phyloP scores from a whole-genome alignment of 1,140 invertebrate genomes.

The Lasioglossum albipes region DNA sequence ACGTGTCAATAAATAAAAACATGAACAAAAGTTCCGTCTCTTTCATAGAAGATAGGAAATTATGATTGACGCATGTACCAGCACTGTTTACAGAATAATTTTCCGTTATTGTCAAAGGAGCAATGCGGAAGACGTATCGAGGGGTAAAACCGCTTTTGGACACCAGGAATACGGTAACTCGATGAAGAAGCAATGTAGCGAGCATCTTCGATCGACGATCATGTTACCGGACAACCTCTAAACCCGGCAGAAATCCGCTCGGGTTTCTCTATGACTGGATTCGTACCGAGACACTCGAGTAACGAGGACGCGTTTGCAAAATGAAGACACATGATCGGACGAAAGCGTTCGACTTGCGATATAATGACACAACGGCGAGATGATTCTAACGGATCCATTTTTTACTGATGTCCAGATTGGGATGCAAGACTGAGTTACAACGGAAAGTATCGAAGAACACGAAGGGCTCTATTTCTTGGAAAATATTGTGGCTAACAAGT shows the following conservation, averaged over 20 bases:
- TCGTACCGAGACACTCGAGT: conserved; percentile 24
- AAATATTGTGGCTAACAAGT: no score
- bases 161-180: conserved; percentile 18
- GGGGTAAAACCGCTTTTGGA: conserved; percentile 26
- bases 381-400: neutral
- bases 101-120: neutral
- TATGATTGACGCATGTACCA: neutral
- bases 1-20: no score
- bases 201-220: conserved; percentile 42
- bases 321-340: conserved; percentile 27
- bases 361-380: conserved; percentile 37
- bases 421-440: no score
- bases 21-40: no score
- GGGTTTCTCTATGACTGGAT: conserved; percentile 50
- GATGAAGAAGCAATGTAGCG: conserved; percentile 26
- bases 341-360: conserved; percentile 31
- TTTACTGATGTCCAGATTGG: no score
- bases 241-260: conserved; percentile 51
- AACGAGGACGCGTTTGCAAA: conserved; percentile 34
- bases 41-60: neutral
- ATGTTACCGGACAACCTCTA: conserved; percentile 49
- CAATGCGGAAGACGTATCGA: neutral
- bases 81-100: no score
- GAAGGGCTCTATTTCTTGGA: no score
- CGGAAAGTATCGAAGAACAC: no score